A percentile compares a stretch with the other conserved stretches of the same genome.
phyloP scores from a whole-genome alignment of 2,113 vertebrate species.

The Lagenorhynchus albirostris region DNA sequence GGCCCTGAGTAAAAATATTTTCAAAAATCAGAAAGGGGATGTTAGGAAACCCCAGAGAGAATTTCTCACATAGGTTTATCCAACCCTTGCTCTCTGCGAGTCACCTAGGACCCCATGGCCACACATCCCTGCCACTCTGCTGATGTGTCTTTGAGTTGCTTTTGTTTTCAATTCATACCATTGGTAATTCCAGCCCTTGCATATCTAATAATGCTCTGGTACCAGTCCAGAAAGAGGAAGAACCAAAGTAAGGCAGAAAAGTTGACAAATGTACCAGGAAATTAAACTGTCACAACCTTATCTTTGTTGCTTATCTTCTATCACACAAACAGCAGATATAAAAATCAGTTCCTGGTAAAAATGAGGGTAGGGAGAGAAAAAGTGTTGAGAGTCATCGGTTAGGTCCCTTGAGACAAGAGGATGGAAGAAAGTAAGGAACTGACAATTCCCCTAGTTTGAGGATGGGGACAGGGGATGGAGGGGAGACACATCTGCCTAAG shows the following conservation, averaged over 20 bases:
- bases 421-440: neutral
- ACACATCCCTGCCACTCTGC: neutral
- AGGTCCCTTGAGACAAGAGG: neutral
- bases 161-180: constrained; percentile 51
- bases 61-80: constrained; percentile 50
- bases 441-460: neutral
- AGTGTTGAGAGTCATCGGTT: neutral
- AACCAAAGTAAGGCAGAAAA: constrained; percentile 53
- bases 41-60: constrained; percentile 63
- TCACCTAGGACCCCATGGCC: neutral
- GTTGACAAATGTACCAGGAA: constrained; percentile 58
- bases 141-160: constrained; percentile 42
- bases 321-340: neutral
- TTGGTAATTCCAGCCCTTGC: constrained; percentile 53
- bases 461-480: too few species aligned
- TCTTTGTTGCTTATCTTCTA: neutral
- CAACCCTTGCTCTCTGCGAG: neutral
- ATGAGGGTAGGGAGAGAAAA: neutral
- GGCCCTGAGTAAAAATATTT: constrained; percentile 62
- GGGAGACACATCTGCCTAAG: neutral
- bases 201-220: constrained; percentile 62
- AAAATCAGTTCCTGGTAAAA: neutral
- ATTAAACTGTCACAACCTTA: constrained; percentile 39
- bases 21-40: constrained; percentile 33
- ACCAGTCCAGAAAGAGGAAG: constrained; percentile 44